Conservation (phyloP, 2,888 invertebrate genomes). For the Clistopyga incitator region DNA sequence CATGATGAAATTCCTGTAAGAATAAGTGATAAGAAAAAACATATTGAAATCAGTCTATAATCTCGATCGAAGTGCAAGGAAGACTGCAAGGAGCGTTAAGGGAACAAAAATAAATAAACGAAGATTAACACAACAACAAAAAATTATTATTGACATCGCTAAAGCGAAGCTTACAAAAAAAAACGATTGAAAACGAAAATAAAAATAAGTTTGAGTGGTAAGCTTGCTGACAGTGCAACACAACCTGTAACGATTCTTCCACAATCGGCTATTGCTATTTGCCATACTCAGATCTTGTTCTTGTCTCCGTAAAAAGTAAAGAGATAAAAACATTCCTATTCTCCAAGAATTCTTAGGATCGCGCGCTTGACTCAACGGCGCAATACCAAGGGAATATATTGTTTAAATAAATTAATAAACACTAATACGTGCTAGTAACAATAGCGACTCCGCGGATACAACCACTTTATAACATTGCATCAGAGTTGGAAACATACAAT, state of each 20-base stretch:
- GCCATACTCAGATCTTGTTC: slow-evolving; percentile 26
- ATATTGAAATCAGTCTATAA: slow-evolving; percentile 49
- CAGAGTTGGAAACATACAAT: background rate
- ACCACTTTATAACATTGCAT: slow-evolving; percentile 37
- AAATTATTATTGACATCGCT: slow-evolving; percentile 58
- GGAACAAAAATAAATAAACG: slow-evolving; percentile 30
- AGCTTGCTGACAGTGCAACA: slow-evolving; percentile 19
- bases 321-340: slow-evolving; percentile 20
- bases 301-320: slow-evolving; percentile 14
- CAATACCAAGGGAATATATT: slow-evolving; percentile 29
- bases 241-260: slow-evolving; percentile 26
- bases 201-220: slow-evolving; percentile 20
- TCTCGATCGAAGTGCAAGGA: slow-evolving; percentile 34
- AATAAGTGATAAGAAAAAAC: slow-evolving; percentile 16
- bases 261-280: slow-evolving; percentile 17
- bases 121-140: slow-evolving; percentile 57
- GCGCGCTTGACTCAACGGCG: slow-evolving; percentile 31
- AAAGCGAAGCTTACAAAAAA: slow-evolving; percentile 57
- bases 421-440: slow-evolving; percentile 26
- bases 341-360: slow-evolving; percentile 17
- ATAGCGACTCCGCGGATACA: slow-evolving; percentile 27
- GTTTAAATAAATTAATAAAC: slow-evolving; percentile 27
- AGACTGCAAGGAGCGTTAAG: background rate
- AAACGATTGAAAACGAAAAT: slow-evolving; percentile 25
- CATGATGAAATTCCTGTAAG: slow-evolving; percentile 8